Conservation (phyloP, 2,113 vertebrate species). For the Burhinus bistriatus region DNA sequence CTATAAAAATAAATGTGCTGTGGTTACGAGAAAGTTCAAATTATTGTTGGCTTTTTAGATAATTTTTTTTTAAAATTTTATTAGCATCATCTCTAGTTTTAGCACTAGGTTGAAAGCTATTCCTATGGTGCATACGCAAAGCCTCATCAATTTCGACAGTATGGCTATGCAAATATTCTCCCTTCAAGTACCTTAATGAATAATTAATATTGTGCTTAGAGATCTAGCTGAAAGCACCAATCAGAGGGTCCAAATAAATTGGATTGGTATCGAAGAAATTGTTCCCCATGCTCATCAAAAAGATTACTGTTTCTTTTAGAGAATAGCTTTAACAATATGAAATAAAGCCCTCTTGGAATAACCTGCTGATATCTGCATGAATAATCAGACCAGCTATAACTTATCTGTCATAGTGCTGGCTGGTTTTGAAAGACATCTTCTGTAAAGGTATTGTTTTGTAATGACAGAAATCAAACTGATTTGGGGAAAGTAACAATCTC, state of each 20-base stretch:
- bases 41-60: conserved; percentile 56
- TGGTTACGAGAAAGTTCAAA: conserved; percentile 65
- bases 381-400: conserved; percentile 67
- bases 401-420: conserved; percentile 49
- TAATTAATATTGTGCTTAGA: conserved; percentile 76
- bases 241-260: conserved; percentile 70
- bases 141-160: conserved; percentile 70
- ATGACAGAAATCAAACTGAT: conserved; percentile 64
- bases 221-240: conserved; percentile 70
- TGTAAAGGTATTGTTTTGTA: conserved; percentile 57
- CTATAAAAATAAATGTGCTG: conserved; percentile 72
- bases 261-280: conserved; percentile 71
- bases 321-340: conserved; percentile 62
- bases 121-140: conserved; percentile 50
- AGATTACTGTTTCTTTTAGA: conserved; percentile 75
- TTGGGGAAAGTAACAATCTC: conserved; percentile 34
- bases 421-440: conserved; percentile 59
- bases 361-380: conserved; percentile 66
- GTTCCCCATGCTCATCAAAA: conserved; percentile 68
- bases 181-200: conserved; percentile 70
- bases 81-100: conserved; percentile 63
- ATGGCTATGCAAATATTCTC: conserved; percentile 69
- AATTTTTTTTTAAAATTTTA: conserved; percentile 18
- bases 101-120: conserved; percentile 58
- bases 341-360: conserved; percentile 71